These are phyloP conservation scores for Meloidogyne floridensis DNA, from an alignment of 1,140 invertebrate genomes.

Conservation along the genomic window DNA sequence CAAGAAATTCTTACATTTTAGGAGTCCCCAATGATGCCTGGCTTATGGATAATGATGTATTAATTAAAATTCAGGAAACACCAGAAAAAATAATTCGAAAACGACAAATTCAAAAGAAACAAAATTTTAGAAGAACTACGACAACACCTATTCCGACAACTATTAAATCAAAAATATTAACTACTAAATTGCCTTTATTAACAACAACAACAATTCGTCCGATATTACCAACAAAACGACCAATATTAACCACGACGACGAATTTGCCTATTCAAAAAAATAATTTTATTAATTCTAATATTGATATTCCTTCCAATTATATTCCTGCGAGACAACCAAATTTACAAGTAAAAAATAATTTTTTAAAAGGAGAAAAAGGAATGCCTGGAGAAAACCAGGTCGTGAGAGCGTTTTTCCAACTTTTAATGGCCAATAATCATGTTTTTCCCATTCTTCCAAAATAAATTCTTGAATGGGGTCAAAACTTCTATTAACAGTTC, in stretches of 20 bases:
- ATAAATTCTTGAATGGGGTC: background rate
- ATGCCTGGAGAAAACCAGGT: background rate
- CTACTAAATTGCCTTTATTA: background rate
- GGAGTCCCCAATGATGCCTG: background rate
- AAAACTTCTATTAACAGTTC: background rate
- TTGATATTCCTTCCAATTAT: background rate
- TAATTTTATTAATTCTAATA: background rate
- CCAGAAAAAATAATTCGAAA: background rate
- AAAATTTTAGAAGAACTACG: background rate
- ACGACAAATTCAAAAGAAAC: constrained; percentile 1
- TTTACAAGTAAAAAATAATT: background rate
- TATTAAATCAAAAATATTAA: background rate
- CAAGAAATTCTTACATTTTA: background rate
- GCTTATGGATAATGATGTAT: constrained; percentile 11
- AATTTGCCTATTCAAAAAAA: background rate
- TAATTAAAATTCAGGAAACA: background rate
- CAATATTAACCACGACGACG: background rate
- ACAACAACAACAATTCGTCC: background rate
- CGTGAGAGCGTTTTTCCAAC: constrained; percentile 16
- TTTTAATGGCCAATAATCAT: constrained; percentile 17
- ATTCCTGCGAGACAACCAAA: background rate
- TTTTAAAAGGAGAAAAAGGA: too few species aligned
- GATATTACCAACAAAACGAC: background rate
- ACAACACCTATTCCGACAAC: background rate
- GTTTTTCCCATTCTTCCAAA: background rate